Evolutionary conservation across 2,888 invertebrate genomes (phyloP).

Genomic region (Lasioglossum oenotherae): DNA sequence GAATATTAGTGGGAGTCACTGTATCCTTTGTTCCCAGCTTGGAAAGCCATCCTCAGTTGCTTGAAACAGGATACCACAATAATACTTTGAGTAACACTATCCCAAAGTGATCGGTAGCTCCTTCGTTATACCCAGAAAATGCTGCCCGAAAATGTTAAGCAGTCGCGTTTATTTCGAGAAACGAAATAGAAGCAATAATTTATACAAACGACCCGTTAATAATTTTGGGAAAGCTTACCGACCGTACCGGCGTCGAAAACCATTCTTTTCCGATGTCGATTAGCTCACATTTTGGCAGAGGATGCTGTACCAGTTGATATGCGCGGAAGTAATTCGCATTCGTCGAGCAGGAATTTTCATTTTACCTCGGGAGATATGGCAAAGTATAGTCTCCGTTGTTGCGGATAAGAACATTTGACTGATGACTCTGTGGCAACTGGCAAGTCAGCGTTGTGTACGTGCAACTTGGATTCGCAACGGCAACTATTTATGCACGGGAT

Average conservation of each 20-base stretch:
- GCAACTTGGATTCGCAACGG: background rate
- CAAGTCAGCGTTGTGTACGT: conserved; percentile 29
- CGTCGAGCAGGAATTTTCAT: conserved; percentile 31
- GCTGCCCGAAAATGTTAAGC: background rate
- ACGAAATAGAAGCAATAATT: background rate
- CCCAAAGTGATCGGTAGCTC: background rate
- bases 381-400: conserved; percentile 18
- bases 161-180: background rate
- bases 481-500: conserved; percentile 37
- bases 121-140: background rate
- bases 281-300: conserved; percentile 53
- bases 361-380: background rate
- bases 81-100: background rate
- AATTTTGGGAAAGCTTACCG: conserved; percentile 14
- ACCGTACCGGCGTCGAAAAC: background rate
- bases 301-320: background rate
- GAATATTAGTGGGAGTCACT: no score
- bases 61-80: background rate
- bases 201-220: background rate
- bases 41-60: background rate
- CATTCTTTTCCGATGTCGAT: conserved; percentile 35
- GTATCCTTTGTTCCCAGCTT: background rate
- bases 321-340: conserved; percentile 30
- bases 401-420: conserved; percentile 38
- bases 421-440: conserved; percentile 30